Evolutionary conservation across 2,797 vertebrate species (phyloP).

Genomic region (Graptemys geographica): DNA sequence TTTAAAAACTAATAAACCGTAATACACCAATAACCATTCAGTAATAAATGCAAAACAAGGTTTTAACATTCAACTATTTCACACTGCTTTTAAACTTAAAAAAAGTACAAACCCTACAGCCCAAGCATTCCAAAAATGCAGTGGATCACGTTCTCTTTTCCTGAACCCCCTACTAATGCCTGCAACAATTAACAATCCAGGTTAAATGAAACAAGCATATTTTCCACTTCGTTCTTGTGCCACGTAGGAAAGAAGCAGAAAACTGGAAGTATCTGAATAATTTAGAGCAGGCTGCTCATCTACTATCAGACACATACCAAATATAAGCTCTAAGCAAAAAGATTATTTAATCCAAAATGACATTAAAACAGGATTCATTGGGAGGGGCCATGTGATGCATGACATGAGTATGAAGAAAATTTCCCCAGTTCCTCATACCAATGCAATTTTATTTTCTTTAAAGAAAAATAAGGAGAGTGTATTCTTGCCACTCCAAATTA

Average conservation of each 20-base stretch:
- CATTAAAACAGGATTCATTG: neutral
- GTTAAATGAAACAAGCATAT: conserved; percentile 17
- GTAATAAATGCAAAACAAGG: neutral
- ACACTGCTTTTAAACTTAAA: neutral
- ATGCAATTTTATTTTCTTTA: neutral
- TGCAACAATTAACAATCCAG: neutral
- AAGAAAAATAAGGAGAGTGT: neutral
- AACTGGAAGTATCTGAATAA: conserved; percentile 22
- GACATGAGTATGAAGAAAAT: neutral
- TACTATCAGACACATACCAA: conserved; percentile 21
- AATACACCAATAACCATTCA: neutral
- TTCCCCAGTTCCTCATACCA: neutral
- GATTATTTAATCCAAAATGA: conserved; percentile 35
- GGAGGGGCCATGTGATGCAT: conserved; percentile 10
- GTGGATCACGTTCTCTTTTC: neutral
- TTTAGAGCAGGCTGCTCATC: conserved; percentile 9
- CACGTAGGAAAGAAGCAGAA: neutral
- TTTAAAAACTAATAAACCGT: neutral
- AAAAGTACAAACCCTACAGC: conserved; percentile 14
- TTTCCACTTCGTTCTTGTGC: conserved; percentile 22
- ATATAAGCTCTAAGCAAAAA: conserved; percentile 21
- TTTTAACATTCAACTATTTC: conserved; percentile 9
- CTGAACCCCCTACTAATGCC: neutral
- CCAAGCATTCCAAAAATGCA: conserved; percentile 34
- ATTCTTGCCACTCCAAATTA: neutral